Conservation (phyloP, 1,140 invertebrate species). For the Drosophila equinoxialis region DNA sequence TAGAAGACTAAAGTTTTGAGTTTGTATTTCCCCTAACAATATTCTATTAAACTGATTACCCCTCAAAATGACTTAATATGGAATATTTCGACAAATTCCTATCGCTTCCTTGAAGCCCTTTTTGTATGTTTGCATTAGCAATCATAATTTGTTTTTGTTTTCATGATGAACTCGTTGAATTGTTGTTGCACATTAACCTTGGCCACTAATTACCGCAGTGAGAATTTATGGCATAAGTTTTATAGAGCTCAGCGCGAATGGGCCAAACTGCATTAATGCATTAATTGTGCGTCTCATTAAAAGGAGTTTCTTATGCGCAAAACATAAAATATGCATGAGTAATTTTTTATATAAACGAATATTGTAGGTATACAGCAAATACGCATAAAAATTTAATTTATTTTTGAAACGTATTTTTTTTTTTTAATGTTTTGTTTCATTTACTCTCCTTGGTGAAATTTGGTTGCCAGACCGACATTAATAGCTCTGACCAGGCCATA, state of each 20-base stretch:
- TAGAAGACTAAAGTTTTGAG: too few relatives aligned
- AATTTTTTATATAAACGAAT: neutral
- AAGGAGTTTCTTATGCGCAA: constrained; percentile 50
- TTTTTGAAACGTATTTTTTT: constrained; percentile 40
- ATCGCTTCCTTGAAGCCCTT: too few relatives aligned
- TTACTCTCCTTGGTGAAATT: constrained; percentile 30
- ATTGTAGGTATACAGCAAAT: constrained; percentile 21
- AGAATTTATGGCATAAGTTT: constrained; percentile 52
- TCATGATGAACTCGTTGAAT: constrained; percentile 38
- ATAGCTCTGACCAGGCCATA: constrained; percentile 51
- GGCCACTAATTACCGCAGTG: constrained; percentile 51
- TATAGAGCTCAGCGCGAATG: constrained; percentile 21
- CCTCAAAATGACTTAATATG: too few relatives aligned
- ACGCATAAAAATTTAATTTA: constrained; percentile 59
- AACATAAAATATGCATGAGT: constrained; percentile 47
- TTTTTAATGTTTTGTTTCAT: too few relatives aligned
- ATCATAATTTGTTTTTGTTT: neutral
- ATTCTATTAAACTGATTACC: too few relatives aligned
- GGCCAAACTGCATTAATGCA: constrained; percentile 34
- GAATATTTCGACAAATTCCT: too few relatives aligned
- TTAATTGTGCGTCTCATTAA: constrained; percentile 59
- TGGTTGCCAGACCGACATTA: constrained; percentile 42
- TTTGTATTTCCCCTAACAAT: too few relatives aligned
- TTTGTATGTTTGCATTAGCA: neutral
- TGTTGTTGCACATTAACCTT: constrained; percentile 44